phyloP scores from a whole-genome alignment of 2,113 vertebrate genomes.

The Fulmarus glacialis region DNA sequence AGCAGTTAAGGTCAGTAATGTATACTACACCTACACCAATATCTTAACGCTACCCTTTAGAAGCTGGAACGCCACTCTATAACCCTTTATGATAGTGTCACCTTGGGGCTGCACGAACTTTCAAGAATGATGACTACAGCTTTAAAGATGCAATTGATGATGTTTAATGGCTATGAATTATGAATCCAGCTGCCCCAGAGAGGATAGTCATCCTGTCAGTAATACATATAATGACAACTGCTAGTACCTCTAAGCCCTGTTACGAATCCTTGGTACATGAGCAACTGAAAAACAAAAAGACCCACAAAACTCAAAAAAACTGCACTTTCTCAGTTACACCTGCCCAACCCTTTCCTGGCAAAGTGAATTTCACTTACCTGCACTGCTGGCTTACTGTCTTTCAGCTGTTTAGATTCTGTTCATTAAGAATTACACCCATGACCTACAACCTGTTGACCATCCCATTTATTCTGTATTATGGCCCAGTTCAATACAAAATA shows the following conservation, averaged over 20 bases:
- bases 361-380: not conserved
- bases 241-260: not conserved
- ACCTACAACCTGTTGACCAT: not conserved
- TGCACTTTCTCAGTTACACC: not conserved
- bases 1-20: rapidly evolving
- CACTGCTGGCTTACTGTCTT: not conserved
- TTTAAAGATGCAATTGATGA: not conserved
- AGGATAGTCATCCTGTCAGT: not conserved
- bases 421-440: not conserved
- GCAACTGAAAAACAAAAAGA: not conserved
- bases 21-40: not conserved
- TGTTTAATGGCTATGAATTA: not conserved
- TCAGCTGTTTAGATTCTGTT: not conserved
- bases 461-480: not conserved
- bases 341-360: not conserved
- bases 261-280: rapidly evolving
- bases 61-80: not conserved
- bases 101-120: not conserved
- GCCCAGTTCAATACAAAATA: not conserved
- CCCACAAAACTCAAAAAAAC: not conserved
- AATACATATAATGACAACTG: not conserved
- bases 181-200: not conserved
- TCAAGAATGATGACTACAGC: not conserved
- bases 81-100: rapidly evolving
- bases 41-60: not conserved